Evolutionary conservation across 2,888 invertebrate species (phyloP).

Genomic region (Acleris sparsana): DNA sequence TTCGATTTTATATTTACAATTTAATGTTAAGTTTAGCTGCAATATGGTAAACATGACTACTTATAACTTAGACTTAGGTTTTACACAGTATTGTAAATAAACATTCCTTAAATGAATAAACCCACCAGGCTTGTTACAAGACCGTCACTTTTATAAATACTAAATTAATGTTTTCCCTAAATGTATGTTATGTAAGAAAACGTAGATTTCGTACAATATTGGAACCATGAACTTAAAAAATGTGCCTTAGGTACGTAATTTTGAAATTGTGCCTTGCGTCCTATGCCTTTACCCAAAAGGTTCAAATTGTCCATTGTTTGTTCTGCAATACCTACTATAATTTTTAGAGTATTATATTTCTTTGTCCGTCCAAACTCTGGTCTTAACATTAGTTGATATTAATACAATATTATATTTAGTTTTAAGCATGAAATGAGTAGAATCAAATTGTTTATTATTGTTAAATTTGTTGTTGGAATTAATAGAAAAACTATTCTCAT

Average conservation of each 20-base stretch:
- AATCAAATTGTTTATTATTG: slow-evolving; percentile 44
- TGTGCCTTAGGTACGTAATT: slow-evolving; percentile 39
- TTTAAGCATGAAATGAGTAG: slow-evolving; percentile 42
- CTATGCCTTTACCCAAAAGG: slow-evolving; percentile 15
- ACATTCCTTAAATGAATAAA: slow-evolving; percentile 51
- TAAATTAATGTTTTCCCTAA: slow-evolving; percentile 39
- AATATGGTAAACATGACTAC: slow-evolving; percentile 47
- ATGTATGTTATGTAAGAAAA: not conserved
- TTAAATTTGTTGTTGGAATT: slow-evolving; percentile 39
- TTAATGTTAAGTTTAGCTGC: slow-evolving; percentile 43
- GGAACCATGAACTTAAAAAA: slow-evolving; percentile 5
- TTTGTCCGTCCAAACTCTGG: slow-evolving; percentile 73
- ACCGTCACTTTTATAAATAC: slow-evolving; percentile 47
- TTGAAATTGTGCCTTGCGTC: slow-evolving; percentile 35
- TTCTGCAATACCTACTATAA: slow-evolving; percentile 23
- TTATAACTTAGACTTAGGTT: slow-evolving; percentile 30
- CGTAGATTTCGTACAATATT: too few relatives aligned
- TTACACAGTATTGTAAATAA: slow-evolving; percentile 59
- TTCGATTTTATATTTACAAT: slow-evolving; percentile 27
- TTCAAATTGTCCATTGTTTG: not conserved
- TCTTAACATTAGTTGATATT: slow-evolving; percentile 48
- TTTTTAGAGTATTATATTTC: slow-evolving; percentile 42
- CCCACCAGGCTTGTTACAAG: slow-evolving; percentile 62
- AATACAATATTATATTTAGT: slow-evolving; percentile 42
- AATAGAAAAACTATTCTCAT: slow-evolving; percentile 22